Base-by-base conservation (phyloP, 2,888 invertebrate genomes). In the Himalopsyche tibetana region DNA sequence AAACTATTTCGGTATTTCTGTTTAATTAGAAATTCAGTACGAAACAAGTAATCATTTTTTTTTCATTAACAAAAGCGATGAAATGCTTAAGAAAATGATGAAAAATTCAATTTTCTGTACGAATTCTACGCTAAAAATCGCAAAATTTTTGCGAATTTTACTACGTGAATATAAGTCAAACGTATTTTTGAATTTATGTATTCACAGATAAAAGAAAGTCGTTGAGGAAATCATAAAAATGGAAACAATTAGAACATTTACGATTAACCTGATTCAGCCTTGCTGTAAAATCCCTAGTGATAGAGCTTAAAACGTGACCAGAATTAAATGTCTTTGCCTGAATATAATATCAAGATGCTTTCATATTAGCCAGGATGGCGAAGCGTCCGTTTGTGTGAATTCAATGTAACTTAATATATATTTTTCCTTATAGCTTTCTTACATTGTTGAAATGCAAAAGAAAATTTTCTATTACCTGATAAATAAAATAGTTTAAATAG, bases 201-300 rank as follows among this genome's bases (percentile, higher is more conserved):
- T 74, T 74, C 74, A 38, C 74, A 38, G 74, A 74, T 74, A 74
- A 74, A 74, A 74, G 74, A 74, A 74, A 74, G 12, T 74, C 74
- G 74, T 38, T 12, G 74, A 38, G 74, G 74, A 74, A 74, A 74
- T 74, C 74, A 36, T 74, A 74, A 74, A 74, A 74, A 74, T 74
- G 74, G 38, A 74, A 74, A 74, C 74, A 74, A 74, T 74, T 74
- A 74, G 74, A 74, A 74, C 74, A 74, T 74, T 74, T 74, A 74
- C 74, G 74, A 74, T 38, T 74, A 74, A 36, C 69, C 11, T 74
- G 69, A 74, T 38, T 74, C 69, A 74, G 36, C 69, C 69, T 74
- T 9, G 12, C 69, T 36, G 69, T 4, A 12, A 28, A 74, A 12
- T 74, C 69, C 38, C 36, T 38, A 38, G 74, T 74, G 15, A 74